Conservation (phyloP, 2,113 vertebrate genomes). For the Rhadina sibilatrix region DNA sequence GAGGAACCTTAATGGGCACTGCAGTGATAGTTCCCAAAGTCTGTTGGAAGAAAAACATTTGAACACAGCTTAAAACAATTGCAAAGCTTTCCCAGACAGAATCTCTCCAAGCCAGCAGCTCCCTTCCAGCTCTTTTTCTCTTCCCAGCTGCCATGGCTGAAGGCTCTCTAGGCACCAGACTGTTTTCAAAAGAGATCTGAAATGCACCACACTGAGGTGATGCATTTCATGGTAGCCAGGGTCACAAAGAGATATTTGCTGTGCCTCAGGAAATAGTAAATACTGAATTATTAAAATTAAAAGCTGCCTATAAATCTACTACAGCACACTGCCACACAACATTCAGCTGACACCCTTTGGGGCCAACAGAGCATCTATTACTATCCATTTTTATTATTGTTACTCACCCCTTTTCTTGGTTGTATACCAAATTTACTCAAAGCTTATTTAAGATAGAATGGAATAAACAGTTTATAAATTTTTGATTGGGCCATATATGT, state of each 20-base stretch:
- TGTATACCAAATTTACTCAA: not conserved
- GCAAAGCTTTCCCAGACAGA: not conserved
- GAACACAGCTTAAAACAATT: slow-evolving; percentile 31
- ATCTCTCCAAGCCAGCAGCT: accelerated
- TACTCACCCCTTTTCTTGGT: not conserved
- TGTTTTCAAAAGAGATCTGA: not conserved
- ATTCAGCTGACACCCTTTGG: not conserved
- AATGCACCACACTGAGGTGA: not conserved
- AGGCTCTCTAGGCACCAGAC: not conserved
- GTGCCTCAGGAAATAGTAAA: not conserved
- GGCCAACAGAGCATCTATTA: not conserved
- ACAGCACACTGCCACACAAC: not conserved
- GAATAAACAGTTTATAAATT: not conserved
- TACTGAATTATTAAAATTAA: slow-evolving; percentile 9
- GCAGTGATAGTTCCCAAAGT: slow-evolving; percentile 89
- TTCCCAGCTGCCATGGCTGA: not conserved
- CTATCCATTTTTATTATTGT: not conserved
- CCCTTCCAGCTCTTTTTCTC: not conserved
- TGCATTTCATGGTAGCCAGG: not conserved
- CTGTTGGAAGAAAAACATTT: slow-evolving; percentile 73
- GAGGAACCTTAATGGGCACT: slow-evolving; percentile 95
- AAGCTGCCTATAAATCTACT: not conserved
- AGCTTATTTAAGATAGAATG: not conserved
- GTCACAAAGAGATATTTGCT: not conserved
- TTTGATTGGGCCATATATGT: not conserved